phyloP scores from a whole-genome alignment of 2,797 vertebrate species.

The Gymnodraco acuticeps region DNA sequence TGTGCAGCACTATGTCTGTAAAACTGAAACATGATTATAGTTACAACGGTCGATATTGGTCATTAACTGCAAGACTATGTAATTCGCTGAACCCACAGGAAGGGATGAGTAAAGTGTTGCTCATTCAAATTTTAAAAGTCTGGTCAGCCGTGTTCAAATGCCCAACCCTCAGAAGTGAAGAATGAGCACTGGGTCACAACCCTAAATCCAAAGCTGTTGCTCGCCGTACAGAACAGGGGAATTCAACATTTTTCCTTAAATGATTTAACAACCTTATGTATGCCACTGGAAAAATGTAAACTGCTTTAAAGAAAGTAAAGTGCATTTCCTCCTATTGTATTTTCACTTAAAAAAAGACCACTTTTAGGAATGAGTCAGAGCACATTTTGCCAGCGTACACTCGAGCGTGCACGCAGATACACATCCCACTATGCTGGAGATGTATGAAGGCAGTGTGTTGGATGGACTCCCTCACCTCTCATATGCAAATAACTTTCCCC shows the following conservation, averaged over 20 bases:
- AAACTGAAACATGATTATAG: constrained; percentile 17
- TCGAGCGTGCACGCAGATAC: constrained; percentile 46
- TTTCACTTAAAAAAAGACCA: constrained; percentile 28
- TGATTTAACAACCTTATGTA: constrained; percentile 21
- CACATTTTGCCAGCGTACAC: constrained; percentile 27
- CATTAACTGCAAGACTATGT: constrained; percentile 12
- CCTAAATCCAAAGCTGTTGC: constrained; percentile 27
- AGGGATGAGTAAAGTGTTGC: constrained; percentile 19
- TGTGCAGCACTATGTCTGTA: neutral
- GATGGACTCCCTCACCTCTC: constrained; percentile 77
- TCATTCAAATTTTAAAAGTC: constrained; percentile 42
- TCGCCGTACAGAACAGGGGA: constrained; percentile 8
- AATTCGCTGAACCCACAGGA: neutral
- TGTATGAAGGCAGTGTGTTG: constrained; percentile 81
- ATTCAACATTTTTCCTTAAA: constrained; percentile 41
- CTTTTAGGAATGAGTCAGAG: constrained; percentile 42
- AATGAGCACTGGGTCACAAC: constrained; percentile 10
- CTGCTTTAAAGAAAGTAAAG: constrained; percentile 36
- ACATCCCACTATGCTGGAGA: constrained; percentile 65
- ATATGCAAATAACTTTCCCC: constrained; percentile 83
- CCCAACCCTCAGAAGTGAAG: constrained; percentile 20
- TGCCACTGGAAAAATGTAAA: constrained; percentile 20
- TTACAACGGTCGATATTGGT: constrained; percentile 16
- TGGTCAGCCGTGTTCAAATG: constrained; percentile 43
- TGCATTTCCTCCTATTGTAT: neutral